phyloP scores from a whole-genome alignment of 2,113 vertebrate genomes.

The Psammodynastes pulverulentus region DNA sequence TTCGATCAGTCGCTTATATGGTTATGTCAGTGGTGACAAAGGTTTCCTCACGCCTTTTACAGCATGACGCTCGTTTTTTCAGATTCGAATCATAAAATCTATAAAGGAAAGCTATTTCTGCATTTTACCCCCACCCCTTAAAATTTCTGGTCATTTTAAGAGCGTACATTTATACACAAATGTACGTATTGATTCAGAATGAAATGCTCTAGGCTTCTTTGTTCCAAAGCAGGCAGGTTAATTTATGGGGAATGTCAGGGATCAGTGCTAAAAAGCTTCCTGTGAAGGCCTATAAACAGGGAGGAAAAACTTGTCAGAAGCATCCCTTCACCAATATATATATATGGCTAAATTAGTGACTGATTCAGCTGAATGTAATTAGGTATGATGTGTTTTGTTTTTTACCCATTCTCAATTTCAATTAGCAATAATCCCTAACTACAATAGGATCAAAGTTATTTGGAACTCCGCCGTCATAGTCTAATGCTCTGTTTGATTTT shows the following conservation, averaged over 20 bases:
- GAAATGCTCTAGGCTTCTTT: not conserved
- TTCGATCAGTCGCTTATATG: not conserved
- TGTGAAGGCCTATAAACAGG: not conserved
- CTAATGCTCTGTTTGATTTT: not conserved
- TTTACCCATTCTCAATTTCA: not conserved
- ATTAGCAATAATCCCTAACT: not conserved
- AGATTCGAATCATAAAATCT: not conserved
- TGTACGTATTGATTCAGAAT: accelerated
- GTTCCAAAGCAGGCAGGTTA: not conserved
- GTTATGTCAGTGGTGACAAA: slow-evolving; percentile 22
- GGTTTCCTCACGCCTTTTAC: slow-evolving; percentile 1
- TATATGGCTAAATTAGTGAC: not conserved
- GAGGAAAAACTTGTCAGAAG: accelerated
- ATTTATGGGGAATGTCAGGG: not conserved
- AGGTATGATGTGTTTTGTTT: not conserved
- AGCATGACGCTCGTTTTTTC: not conserved
- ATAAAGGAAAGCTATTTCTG: not conserved
- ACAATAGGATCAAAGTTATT: not conserved
- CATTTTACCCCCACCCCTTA: not conserved
- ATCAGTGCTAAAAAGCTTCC: not conserved
- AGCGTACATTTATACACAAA: not conserved
- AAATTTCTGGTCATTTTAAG: not conserved
- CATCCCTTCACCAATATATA: not conserved
- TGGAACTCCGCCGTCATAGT: not conserved
- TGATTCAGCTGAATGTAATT: not conserved